Evolutionary conservation across 1,140 invertebrate genomes (phyloP).

Genomic region (Teleogryllus occipitalis): DNA sequence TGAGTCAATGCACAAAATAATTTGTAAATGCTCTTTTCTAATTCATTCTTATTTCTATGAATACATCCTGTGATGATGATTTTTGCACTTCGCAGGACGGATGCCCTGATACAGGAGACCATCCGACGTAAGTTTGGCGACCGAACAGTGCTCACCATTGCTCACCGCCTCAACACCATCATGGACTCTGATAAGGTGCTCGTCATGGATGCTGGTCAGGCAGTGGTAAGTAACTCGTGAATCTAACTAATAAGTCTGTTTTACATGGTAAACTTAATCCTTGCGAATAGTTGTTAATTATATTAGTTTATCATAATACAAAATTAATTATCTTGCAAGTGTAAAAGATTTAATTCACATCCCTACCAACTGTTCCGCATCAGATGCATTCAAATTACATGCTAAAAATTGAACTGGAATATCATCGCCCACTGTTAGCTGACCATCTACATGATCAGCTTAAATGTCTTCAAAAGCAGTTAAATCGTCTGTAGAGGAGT

Average conservation of each 20-base stretch:
- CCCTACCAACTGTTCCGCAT: neutral
- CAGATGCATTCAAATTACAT: neutral
- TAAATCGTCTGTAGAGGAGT: too few species aligned
- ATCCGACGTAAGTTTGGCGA: slow-evolving; percentile 43
- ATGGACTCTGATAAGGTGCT: slow-evolving; percentile 49
- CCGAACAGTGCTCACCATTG: slow-evolving; percentile 57
- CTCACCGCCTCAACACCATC: slow-evolving; percentile 68
- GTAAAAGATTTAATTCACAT: neutral
- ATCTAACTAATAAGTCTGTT: neutral
- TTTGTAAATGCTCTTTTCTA: neutral
- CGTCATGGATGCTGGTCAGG: slow-evolving; percentile 56
- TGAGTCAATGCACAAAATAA: neutral
- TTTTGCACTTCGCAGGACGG: slow-evolving; percentile 45
- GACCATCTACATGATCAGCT: too few species aligned
- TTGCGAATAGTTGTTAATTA: neutral
- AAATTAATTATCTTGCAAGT: neutral
- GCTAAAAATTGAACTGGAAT: neutral
- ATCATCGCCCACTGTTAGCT: too few species aligned
- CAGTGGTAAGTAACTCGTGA: slow-evolving; percentile 34
- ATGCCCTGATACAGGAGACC: slow-evolving; percentile 44
- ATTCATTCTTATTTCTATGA: neutral
- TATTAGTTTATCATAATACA: neutral
- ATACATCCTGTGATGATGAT: neutral
- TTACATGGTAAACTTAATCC: too few species aligned
- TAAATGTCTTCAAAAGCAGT: too few species aligned